Percentiles rank a stretch among this genome's conserved stretches.
phyloP scores from a whole-genome alignment of 1,140 invertebrate genomes.

The Dufourea novaeangliae region DNA sequence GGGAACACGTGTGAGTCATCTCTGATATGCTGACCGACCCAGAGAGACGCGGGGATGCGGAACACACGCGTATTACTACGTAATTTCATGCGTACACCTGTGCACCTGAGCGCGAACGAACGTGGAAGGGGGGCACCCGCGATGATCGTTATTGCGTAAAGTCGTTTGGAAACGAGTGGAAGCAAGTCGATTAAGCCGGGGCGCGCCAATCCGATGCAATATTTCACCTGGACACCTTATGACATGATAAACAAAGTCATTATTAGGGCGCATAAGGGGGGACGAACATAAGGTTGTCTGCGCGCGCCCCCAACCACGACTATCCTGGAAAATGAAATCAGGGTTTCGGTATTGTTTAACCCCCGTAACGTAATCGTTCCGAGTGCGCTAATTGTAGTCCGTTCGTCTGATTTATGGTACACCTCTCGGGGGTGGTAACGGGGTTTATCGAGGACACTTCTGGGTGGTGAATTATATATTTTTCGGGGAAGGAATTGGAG shows the following conservation, averaged over 20 bases:
- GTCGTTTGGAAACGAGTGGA: conserved; percentile 58
- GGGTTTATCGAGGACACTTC: not conserved
- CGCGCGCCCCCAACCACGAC: not conserved
- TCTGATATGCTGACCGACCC: conserved; percentile 59
- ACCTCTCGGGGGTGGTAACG: not conserved
- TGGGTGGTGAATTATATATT: conserved; percentile 11
- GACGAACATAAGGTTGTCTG: conserved; percentile 68
- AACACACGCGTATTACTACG: conserved; percentile 59
- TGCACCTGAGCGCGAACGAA: not conserved
- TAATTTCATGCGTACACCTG: conserved; percentile 49
- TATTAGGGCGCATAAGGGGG: conserved; percentile 66
- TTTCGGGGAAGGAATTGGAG: not conserved
- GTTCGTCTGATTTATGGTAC: conserved; percentile 44
- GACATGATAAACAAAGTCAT: conserved; percentile 80
- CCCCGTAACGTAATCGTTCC: conserved; percentile 14
- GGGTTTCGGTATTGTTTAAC: conserved; percentile 45
- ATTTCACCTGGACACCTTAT: conserved; percentile 77
- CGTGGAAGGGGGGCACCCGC: no score
- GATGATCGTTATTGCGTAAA: conserved; percentile 67
- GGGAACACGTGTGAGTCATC: conserved; percentile 70
- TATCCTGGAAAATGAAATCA: conserved; percentile 47
- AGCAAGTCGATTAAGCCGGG: conserved; percentile 50
- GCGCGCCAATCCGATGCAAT: conserved; percentile 64
- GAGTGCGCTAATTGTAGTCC: conserved; percentile 4
- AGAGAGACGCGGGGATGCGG: conserved; percentile 54